Evolutionary conservation across 2,113 vertebrate genomes (phyloP), one percentile per base, ranked within the genome.

Genomic region (Danionella cerebrum): DNA sequence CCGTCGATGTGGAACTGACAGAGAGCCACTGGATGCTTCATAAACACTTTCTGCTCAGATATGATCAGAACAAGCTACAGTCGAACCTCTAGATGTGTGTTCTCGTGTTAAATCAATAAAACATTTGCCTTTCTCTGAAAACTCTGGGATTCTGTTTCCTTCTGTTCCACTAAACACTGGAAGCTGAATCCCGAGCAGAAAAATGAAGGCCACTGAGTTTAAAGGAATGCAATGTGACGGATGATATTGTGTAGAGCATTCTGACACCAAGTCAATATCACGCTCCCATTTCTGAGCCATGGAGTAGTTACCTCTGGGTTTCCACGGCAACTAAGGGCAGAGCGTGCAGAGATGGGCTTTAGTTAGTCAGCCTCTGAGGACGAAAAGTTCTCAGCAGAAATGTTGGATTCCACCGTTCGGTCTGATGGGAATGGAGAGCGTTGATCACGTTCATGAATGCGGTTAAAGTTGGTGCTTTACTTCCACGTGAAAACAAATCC

Each of bases 271-370:
- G 63, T 75, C 73, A 67, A 67, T 71, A 67, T 75, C 48, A 57
- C 44, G 18, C 60, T 58, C 50, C 73, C 63, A 67, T 74, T 54
- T 80, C 71, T 52, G 50, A 52, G 36, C 67, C 5, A 50, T 19
- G 44, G 69, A 86, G 82, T 85, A 85, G 84, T 84, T 80, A 76
- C 80, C 77, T 75, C 75, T 79, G 70, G 59, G 87, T 89, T 90
- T 85, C 87, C 86, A 83, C 59, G 83, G 87, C 78, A 87, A 90
- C 80, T 75, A 75, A 78, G 76, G 84, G 83, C 81, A 75, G 78
- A 81, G 69, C 51, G 74, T 82, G 79, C 77, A 79, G 76, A 81
- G 82, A 82, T 58, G 76, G 78, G 79, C 74, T 19, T 78, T 77
- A 70, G 62, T 18, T 16, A 73, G 57, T 38, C 60, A 19, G 63